phyloP scores from a whole-genome alignment of 2,888 invertebrate species.

The Pasiphila rectangulata region DNA sequence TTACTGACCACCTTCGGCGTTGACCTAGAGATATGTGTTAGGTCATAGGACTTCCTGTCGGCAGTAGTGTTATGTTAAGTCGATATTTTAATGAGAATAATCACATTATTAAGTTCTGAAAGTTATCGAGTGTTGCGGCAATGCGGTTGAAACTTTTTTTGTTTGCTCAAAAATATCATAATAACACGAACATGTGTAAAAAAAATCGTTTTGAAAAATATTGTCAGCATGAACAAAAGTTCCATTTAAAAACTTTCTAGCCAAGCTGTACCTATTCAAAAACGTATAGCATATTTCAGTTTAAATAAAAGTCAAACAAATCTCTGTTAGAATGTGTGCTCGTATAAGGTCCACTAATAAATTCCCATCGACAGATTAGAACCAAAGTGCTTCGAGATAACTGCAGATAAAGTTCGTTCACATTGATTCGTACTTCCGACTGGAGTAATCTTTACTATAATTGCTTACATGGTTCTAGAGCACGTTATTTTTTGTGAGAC shows the following conservation, averaged over 20 bases:
- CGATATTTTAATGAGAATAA: no score
- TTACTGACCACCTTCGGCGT: conserved; percentile 24
- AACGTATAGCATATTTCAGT: background rate
- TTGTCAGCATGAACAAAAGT: no score
- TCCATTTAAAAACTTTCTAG: no score
- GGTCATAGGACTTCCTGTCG: background rate
- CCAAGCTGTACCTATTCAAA: no score
- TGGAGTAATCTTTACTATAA: conserved; percentile 28
- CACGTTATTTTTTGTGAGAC: background rate
- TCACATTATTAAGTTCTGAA: no score
- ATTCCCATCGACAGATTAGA: conserved; percentile 58
- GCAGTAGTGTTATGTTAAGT: no score
- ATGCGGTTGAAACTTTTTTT: no score
- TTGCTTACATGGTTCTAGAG: conserved; percentile 12
- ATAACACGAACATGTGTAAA: no score
- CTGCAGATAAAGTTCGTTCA: conserved; percentile 58
- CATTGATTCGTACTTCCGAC: conserved; percentile 51
- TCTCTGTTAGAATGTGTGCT: background rate
- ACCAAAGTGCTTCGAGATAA: conserved; percentile 57
- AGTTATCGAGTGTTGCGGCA: no score
- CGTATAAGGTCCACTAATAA: conserved; percentile 37
- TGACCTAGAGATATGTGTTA: background rate
- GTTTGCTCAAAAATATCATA: no score
- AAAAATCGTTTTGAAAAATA: no score
- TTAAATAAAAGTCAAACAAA: background rate